phyloP scores from a whole-genome alignment of 2,797 vertebrate genomes.

The Emys orbicularis region DNA sequence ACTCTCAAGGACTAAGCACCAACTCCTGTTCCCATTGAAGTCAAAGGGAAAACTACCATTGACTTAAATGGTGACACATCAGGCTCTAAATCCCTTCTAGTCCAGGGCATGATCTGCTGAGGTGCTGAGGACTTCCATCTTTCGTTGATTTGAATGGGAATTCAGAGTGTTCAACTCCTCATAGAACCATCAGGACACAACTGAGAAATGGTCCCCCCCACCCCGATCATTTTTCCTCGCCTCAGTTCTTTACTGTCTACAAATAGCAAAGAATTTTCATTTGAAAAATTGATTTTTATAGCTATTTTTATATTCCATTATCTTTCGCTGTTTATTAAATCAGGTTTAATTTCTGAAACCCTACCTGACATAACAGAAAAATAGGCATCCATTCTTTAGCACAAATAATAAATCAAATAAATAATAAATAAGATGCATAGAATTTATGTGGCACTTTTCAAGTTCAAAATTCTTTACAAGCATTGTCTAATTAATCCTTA shows the following conservation, averaged over 20 bases:
- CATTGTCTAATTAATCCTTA: background rate
- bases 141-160: background rate
- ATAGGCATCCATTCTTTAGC: background rate
- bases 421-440: background rate
- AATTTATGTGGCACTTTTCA: background rate
- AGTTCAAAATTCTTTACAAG: background rate
- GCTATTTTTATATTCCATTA: background rate
- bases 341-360: background rate
- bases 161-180: background rate
- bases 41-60: background rate
- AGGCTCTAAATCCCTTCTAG: background rate
- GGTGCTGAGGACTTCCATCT: background rate
- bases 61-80: background rate
- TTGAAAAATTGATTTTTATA: slow-evolving; percentile 1
- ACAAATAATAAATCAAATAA: background rate
- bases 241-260: slow-evolving; percentile 35
- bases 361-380: background rate
- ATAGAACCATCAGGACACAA: background rate
- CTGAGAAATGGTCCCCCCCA: background rate
- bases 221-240: background rate
- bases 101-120: background rate
- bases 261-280: background rate
- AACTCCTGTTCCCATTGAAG: background rate
- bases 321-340: background rate
- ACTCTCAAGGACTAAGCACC: background rate